Conservation (phyloP, 1,140 invertebrate genomes). For the Euura saliciscinereae region DNA sequence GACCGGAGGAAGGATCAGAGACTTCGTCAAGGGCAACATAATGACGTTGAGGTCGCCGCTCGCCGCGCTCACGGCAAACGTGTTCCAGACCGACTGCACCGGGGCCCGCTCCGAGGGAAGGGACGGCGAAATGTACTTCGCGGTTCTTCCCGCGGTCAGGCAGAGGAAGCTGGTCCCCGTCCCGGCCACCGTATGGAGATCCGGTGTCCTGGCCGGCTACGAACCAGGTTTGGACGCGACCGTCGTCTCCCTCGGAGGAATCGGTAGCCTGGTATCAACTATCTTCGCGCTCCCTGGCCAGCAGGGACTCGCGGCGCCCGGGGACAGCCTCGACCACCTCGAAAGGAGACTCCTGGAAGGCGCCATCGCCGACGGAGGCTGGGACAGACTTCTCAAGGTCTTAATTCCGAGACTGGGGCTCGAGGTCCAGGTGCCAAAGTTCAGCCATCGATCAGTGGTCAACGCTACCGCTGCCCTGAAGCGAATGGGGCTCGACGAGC, state of each 20-base stretch:
- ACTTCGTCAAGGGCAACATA: constrained; percentile 75
- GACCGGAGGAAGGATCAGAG: constrained; percentile 75
- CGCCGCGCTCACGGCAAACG: constrained; percentile 78
- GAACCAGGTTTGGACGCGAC: constrained; percentile 83
- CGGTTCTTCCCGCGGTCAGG: constrained; percentile 76
- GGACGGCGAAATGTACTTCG: constrained; percentile 85
- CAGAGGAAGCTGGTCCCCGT: constrained; percentile 80
- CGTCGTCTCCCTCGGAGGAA: constrained; percentile 73
- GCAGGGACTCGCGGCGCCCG: constrained; percentile 74
- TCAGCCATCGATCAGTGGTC: constrained; percentile 79
- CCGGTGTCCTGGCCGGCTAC: constrained; percentile 79
- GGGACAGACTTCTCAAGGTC: constrained; percentile 75
- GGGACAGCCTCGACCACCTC: constrained; percentile 75
- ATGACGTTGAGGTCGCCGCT: constrained; percentile 74
- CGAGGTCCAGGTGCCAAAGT: constrained; percentile 82
- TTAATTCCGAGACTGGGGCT: constrained; percentile 74
- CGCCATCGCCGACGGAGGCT: constrained; percentile 70
- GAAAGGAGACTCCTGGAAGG: constrained; percentile 72
- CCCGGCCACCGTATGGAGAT: constrained; percentile 78
- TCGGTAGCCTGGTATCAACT: constrained; percentile 74
- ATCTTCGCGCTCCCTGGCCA: constrained; percentile 82
- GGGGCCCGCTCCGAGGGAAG: constrained; percentile 72
- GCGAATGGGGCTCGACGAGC: constrained; percentile 78
- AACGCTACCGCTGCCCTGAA: constrained; percentile 78
- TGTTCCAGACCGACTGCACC: constrained; percentile 80